Evolutionary conservation across 2,888 invertebrate genomes (phyloP).

Genomic region (Deilephila porcellus): DNA sequence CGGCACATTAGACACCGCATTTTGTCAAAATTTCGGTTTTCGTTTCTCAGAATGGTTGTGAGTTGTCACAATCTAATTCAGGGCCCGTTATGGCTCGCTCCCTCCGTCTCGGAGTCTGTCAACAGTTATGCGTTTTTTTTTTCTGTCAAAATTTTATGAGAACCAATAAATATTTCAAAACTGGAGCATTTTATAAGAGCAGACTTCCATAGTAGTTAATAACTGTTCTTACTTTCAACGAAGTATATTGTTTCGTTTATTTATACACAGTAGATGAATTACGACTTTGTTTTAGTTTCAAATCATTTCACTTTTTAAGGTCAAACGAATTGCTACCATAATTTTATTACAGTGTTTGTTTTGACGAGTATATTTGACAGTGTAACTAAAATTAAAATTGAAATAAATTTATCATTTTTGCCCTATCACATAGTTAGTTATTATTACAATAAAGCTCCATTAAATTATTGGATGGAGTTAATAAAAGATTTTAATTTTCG

Average conservation of each 20-base stretch:
- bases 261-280: conserved; percentile 58
- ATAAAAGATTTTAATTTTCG: not conserved
- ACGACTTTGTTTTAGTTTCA: conserved; percentile 52
- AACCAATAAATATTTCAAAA: conserved; percentile 80
- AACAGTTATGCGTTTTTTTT: conserved; percentile 75
- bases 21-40: conserved; percentile 83
- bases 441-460: not conserved
- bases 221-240: conserved; percentile 82
- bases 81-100: conserved; percentile 69
- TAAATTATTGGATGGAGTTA: not conserved
- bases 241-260: conserved; percentile 59
- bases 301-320: conserved; percentile 76
- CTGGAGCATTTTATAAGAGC: conserved; percentile 77
- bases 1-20: conserved; percentile 74
- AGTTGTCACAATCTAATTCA: conserved; percentile 62
- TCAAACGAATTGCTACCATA: conserved; percentile 35
- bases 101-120: conserved; percentile 54
- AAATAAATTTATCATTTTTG: too few relatives aligned
- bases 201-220: conserved; percentile 79
- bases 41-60: conserved; percentile 75
- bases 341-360: conserved; percentile 6
- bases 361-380: not conserved
- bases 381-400: too few relatives aligned
- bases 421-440: not conserved
- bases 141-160: conserved; percentile 66